phyloP scores from a whole-genome alignment of 2,113 vertebrate species.

The Pelmatolapia mariae region DNA sequence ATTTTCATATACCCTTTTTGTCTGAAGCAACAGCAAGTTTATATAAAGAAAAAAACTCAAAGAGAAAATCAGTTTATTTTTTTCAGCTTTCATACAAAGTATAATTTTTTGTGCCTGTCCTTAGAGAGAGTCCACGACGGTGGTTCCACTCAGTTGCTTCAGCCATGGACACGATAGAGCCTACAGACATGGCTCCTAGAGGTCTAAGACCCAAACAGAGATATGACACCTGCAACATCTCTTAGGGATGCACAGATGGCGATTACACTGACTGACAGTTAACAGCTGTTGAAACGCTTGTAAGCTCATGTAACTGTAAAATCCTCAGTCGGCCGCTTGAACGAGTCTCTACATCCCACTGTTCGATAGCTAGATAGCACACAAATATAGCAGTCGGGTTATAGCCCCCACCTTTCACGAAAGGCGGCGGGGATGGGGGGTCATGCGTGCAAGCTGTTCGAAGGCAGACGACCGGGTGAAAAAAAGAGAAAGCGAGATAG shows the following conservation, averaged over 20 bases:
- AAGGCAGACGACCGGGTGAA: background rate
- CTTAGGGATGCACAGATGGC: background rate
- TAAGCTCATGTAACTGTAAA: background rate
- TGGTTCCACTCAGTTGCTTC: conserved; percentile 11
- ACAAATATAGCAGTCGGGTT: conserved; percentile 16
- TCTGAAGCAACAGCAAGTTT: conserved; percentile 88
- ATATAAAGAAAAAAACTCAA: conserved; percentile 75
- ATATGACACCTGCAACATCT: background rate
- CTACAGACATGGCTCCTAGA: background rate
- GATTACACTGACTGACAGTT: conserved; percentile 12
- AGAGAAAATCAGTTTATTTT: conserved; percentile 13
- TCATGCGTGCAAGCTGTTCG: conserved; percentile 27
- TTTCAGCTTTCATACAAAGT: conserved; percentile 43
- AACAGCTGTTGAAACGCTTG: conserved; percentile 33
- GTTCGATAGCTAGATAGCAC: conserved; percentile 21
- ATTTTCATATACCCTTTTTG: conserved; percentile 63
- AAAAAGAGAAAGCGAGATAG: background rate
- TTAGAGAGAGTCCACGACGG: conserved; percentile 48
- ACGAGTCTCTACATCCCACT: conserved; percentile 22
- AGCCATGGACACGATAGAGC: conserved; percentile 6
- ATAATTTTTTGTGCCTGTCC: conserved; percentile 51
- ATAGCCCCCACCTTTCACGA: background rate
- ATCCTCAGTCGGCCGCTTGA: background rate
- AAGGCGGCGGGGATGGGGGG: background rate
- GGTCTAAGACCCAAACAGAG: background rate